Evolutionary conservation across 2,888 invertebrate genomes (phyloP).

Genomic region (Polydrusus tereticollis): DNA sequence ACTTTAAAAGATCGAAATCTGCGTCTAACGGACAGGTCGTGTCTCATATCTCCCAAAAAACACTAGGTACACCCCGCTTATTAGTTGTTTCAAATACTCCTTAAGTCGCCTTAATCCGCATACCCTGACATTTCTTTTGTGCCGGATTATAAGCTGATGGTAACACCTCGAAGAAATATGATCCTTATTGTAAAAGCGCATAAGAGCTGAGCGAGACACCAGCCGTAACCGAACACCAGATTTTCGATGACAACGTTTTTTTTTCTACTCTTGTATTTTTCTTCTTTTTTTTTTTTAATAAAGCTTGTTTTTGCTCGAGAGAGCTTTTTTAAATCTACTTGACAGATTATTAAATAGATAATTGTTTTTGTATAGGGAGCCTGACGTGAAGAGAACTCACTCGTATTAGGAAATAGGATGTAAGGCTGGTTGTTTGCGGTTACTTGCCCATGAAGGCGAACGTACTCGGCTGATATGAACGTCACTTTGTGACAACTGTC

Average conservation of each 20-base stretch:
- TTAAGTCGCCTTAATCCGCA: constrained; percentile 66
- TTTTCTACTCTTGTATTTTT: constrained; percentile 46
- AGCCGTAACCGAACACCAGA: constrained; percentile 59
- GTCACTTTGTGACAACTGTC: too few relatives aligned
- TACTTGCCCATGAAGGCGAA: too few relatives aligned
- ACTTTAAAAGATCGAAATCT: constrained; percentile 27
- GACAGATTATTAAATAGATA: constrained; percentile 39
- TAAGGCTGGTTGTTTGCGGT: too few relatives aligned
- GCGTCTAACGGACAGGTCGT: constrained; percentile 44
- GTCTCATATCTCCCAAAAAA: constrained; percentile 51
- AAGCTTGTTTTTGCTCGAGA: constrained; percentile 50
- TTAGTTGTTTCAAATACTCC: constrained; percentile 66
- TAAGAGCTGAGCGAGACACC: constrained; percentile 53
- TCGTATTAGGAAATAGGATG: too few relatives aligned
- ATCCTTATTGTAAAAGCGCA: constrained; percentile 59
- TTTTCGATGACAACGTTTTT: constrained; percentile 58
- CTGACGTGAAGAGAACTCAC: too few relatives aligned
- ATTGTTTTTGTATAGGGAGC: background rate
- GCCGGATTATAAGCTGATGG: constrained; percentile 62
- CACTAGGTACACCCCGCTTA: constrained; percentile 59
- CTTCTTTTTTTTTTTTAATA: constrained; percentile 41
- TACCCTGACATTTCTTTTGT: constrained; percentile 65
- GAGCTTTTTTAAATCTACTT: constrained; percentile 53
- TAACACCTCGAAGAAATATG: constrained; percentile 64
- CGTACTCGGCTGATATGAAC: too few relatives aligned